These are phyloP conservation scores for Apamea crenata DNA, from an alignment of 2,888 invertebrate species.

Conservation along the genomic window DNA sequence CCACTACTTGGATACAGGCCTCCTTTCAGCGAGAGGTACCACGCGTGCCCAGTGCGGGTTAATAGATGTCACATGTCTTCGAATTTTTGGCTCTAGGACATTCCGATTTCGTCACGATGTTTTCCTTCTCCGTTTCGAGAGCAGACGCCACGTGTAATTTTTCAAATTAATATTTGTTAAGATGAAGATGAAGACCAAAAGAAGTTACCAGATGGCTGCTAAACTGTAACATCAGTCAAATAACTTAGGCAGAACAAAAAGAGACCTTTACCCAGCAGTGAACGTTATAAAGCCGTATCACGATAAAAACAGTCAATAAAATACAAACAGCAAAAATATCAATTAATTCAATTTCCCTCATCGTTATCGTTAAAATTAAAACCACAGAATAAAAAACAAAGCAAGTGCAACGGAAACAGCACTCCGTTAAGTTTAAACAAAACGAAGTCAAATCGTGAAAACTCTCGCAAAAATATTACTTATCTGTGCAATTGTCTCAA, in stretches of 20 bases:
- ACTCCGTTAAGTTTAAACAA: slow-evolving; percentile 68
- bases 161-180: background rate
- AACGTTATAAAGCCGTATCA: slow-evolving; percentile 13
- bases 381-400: slow-evolving; percentile 52
- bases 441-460: slow-evolving; percentile 69
- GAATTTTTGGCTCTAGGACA: background rate
- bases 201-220: no score
- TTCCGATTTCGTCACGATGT: background rate
- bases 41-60: background rate
- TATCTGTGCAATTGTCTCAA: slow-evolving; percentile 74
- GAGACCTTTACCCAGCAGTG: background rate
- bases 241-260: background rate
- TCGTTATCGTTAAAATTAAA: slow-evolving; percentile 45
- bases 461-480: slow-evolving; percentile 63
- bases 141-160: background rate
- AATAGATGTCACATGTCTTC: background rate
- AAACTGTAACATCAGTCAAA: background rate
- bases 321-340: slow-evolving; percentile 34
- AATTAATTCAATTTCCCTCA: slow-evolving; percentile 33
- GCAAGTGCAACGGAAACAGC: slow-evolving; percentile 70
- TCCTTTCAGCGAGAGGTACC: no score
- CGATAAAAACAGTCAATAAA: slow-evolving; percentile 16
- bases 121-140: no score
- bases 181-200: no score
- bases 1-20: background rate